Conservation (phyloP, 2,113 vertebrate species). For the Aphyosemion australe region DNA sequence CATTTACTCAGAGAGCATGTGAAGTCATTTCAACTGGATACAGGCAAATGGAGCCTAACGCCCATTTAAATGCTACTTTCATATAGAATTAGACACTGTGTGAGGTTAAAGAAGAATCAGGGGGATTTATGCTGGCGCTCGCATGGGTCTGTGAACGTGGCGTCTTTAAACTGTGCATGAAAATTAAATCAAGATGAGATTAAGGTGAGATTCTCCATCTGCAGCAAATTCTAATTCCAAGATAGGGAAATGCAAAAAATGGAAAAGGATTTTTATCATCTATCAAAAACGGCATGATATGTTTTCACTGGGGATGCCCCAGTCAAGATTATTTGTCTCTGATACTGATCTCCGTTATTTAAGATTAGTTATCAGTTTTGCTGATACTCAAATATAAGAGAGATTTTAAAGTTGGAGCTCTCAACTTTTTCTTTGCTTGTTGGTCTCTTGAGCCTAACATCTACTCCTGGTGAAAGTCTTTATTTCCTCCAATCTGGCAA, state of each 20-base stretch:
- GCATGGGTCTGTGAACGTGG: constrained; percentile 7
- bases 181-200: constrained; percentile 47
- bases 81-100: constrained; percentile 61
- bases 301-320: background rate
- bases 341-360: too few relatives aligned
- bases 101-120: constrained; percentile 26
- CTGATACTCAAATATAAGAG: too few relatives aligned
- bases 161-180: constrained; percentile 36
- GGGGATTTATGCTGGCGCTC: constrained; percentile 21
- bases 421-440: too few relatives aligned
- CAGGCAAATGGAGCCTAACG: constrained; percentile 58
- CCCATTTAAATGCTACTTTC: constrained; percentile 53
- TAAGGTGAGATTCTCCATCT: constrained; percentile 34
- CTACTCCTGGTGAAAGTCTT: too few relatives aligned
- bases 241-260: background rate
- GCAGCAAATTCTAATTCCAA: background rate
- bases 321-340: too few relatives aligned
- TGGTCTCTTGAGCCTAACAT: too few relatives aligned
- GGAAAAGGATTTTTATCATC: background rate
- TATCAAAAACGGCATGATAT: background rate
- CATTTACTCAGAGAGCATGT: constrained; percentile 43
- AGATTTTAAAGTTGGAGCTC: too few relatives aligned
- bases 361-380: too few relatives aligned
- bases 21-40: constrained; percentile 56
- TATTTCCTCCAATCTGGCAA: too few relatives aligned